Base-by-base conservation (phyloP, 1,140 invertebrate genomes). In the Dreissena rostriformis region DNA sequence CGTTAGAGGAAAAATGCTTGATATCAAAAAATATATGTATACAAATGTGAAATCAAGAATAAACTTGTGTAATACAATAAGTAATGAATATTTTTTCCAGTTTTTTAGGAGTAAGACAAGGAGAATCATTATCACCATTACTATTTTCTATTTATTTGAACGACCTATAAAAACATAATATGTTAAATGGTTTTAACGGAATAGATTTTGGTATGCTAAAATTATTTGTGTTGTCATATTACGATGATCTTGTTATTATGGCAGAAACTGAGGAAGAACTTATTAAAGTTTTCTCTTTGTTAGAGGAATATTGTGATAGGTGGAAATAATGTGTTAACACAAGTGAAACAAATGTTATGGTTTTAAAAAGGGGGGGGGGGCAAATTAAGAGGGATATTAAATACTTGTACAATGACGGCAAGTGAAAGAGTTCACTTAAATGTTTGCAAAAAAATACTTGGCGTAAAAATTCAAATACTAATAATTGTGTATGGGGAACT, bases 61-160 rank as follows among this genome's bases (percentile, higher is more conserved):
- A 12, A 71, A 39, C 24, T 63, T 22, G 14, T 55, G 73, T 55
- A 70, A 75, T 39, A 61, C 29, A 17, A 12, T 61, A 24, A 57
- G 74, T 29, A 29, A 78, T 8, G 39, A 19, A 19, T 72, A 39
- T 39, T 39, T 39, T 70, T 29, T 28, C n/a, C 39, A 28, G 61
- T 15, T 63, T 39, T 19, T 19, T 68, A 70, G 82, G 75, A 7
- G 73, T 84, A 2, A 67, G 74, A 17, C 82, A 84, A 71, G 82
- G 82, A 10, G 82, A 84, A 29, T 29, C 51, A 29, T 52, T 79
- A n/a, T 84, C 75, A 19, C 82, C 82, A 10, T 53, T 84, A 11
- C 61, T 84, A 26, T 84, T 84, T 49, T 57, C 73, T 6, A 78
- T 84, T n/a, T 84, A 71, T 61, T 17, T 84, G 10, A 78, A 71